Percentiles rank a stretch among this genome's conserved stretches.
Conservation (phyloP, 2,888 invertebrate genomes). For the Erpobdella octoculata region DNA sequence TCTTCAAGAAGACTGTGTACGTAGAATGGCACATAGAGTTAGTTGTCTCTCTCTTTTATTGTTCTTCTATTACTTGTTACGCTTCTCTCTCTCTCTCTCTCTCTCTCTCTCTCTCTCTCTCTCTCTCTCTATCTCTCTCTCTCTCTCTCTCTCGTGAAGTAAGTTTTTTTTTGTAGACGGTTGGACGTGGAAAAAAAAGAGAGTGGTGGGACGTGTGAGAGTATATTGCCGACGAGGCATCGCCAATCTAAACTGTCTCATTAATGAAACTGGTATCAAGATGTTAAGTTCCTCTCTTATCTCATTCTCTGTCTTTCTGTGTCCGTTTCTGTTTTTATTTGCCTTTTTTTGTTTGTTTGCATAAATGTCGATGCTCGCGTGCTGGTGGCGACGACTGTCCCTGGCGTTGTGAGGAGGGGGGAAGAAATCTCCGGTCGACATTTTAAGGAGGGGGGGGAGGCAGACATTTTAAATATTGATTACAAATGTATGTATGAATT, state of each 20-base stretch:
- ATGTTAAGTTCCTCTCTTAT: neutral
- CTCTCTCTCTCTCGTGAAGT: neutral
- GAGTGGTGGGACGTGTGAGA: too few relatives aligned
- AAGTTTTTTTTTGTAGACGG: too few relatives aligned
- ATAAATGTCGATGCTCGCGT: neutral
- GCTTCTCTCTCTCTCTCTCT: neutral
- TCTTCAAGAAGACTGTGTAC: neutral
- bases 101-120: neutral
- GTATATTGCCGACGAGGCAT: too few relatives aligned
- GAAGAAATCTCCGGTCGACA: too few relatives aligned
- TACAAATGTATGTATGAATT: too few relatives aligned
- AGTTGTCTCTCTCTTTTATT: neutral
- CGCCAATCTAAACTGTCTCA: too few relatives aligned
- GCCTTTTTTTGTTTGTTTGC: neutral
- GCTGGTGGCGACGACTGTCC: neutral
- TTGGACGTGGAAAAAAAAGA: too few relatives aligned
- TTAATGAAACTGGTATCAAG: too few relatives aligned
- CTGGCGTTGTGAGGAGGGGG: too few relatives aligned
- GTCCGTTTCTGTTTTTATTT: neutral
- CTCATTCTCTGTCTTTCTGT: neutral
- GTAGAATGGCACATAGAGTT: neutral
- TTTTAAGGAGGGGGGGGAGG: too few relatives aligned
- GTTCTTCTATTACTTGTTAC: neutral
- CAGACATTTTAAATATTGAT: too few relatives aligned
- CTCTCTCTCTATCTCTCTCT: conserved; percentile 1